Evolutionary conservation across 1,140 invertebrate species (phyloP).

Genomic region (Megalopta genalis): DNA sequence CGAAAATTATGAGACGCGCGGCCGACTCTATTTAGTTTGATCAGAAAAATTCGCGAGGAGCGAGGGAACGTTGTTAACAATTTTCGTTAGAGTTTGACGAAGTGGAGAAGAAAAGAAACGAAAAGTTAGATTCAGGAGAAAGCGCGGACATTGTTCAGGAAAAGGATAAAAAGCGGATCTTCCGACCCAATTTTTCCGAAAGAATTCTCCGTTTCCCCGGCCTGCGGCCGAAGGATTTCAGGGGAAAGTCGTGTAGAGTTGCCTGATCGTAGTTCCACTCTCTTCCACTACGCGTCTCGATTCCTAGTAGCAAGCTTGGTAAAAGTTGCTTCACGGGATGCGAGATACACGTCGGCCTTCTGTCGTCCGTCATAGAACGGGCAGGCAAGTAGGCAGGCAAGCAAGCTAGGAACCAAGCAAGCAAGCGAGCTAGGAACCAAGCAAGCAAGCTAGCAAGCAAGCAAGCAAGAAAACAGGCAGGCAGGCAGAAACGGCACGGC

Average conservation of each 20-base stretch:
- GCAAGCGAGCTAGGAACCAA: neutral
- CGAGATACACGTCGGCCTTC: slow-evolving; percentile 8
- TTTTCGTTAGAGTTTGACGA: no score
- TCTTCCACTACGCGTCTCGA: neutral
- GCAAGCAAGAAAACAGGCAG: no score
- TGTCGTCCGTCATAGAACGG: slow-evolving; percentile 32
- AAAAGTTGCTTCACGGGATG: slow-evolving; percentile 22
- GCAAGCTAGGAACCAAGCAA: no score
- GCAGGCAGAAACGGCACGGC: slow-evolving; percentile 18
- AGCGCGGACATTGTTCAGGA: no score
- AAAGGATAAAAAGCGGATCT: no score
- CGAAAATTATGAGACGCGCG: no score
- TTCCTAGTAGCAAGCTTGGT: slow-evolving; percentile 12
- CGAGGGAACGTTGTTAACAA: no score
- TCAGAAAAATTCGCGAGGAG: no score
- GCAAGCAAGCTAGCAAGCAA: slow-evolving; percentile 14
- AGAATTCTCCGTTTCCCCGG: neutral
- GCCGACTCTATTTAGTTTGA: no score
- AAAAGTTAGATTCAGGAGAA: no score
- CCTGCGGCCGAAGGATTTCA: neutral
- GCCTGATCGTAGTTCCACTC: neutral
- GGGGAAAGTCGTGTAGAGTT: neutral
- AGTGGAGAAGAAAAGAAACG: no score
- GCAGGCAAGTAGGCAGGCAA: slow-evolving; percentile 30
- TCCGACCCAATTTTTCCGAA: neutral